Evolutionary conservation across 2,797 vertebrate species (phyloP).

Genomic region (Halcyon smyrnensis): DNA sequence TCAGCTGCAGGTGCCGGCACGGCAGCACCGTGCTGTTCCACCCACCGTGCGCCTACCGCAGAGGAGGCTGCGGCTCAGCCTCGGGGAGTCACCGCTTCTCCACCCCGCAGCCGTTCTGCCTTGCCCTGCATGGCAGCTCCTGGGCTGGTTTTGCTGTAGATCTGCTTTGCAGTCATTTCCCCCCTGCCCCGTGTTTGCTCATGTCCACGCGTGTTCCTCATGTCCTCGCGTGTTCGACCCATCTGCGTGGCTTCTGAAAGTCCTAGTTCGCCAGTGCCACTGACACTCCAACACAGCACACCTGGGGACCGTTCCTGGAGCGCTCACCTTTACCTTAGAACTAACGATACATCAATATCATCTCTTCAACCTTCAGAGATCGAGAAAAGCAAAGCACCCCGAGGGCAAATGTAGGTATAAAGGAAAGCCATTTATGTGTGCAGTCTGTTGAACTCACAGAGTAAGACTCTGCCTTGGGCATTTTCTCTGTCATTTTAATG

Average conservation of each 20-base stretch:
- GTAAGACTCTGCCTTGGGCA: background rate
- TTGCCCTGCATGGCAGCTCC: background rate
- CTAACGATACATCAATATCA: background rate
- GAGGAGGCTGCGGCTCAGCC: background rate
- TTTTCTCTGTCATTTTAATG: constrained; percentile 58
- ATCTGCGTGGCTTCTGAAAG: background rate
- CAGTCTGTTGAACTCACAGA: background rate
- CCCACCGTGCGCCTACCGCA: background rate
- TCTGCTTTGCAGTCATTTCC: background rate
- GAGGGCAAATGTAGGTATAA: background rate
- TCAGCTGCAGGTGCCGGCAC: background rate
- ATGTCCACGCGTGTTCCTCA: rapidly evolving
- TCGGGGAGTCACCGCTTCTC: background rate
- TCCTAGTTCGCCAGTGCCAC: background rate
- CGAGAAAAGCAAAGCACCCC: background rate
- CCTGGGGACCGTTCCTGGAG: background rate
- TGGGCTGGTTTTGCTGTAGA: background rate
- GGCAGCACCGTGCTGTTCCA: background rate
- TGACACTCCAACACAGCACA: background rate
- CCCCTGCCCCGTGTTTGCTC: background rate
- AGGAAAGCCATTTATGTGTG: constrained; percentile 11
- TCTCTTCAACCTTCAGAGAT: background rate
- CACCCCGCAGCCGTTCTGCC: background rate
- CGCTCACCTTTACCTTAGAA: background rate
- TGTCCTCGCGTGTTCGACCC: background rate